Evolutionary conservation across 2,113 vertebrate genomes (phyloP).

Genomic region (Percopsis transmontana): DNA sequence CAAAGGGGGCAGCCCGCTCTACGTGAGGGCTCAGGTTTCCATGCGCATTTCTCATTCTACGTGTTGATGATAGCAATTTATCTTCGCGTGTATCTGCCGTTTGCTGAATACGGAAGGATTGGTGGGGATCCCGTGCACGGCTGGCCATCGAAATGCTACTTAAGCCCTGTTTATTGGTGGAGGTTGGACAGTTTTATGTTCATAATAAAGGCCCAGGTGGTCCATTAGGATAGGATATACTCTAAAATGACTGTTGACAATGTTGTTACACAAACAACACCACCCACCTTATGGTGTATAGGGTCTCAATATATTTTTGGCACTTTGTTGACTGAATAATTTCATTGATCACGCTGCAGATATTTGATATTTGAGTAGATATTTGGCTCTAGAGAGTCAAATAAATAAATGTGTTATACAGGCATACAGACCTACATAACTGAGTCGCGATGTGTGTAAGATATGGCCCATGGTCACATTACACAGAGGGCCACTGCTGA

Average conservation of each 20-base stretch:
- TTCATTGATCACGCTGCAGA: no score
- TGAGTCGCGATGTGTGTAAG: no score
- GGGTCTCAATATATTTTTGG: no score
- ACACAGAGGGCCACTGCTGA: no score
- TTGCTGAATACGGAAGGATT: constrained; percentile 48
- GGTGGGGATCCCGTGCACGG: constrained; percentile 30
- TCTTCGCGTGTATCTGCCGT: constrained; percentile 35
- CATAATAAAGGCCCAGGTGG: neutral
- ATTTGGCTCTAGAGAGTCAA: no score
- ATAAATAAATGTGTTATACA: no score
- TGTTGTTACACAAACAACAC: no score
- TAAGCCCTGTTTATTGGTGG: constrained; percentile 41
- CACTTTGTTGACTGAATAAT: no score
- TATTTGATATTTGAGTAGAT: no score
- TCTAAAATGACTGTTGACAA: constrained; percentile 3
- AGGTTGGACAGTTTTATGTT: constrained; percentile 52
- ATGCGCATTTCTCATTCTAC: constrained; percentile 20
- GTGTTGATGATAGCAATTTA: constrained; percentile 21
- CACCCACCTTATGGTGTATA: no score
- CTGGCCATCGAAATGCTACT: constrained; percentile 30
- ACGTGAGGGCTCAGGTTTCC: constrained; percentile 15
- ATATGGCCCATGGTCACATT: no score
- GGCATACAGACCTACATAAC: no score
- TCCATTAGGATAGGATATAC: constrained; percentile 27
- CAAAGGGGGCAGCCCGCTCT: constrained; percentile 30